These are phyloP conservation scores for Pseudomyrmex concolor DNA, from an alignment of 1,140 invertebrate species.

Conservation along the genomic window DNA sequence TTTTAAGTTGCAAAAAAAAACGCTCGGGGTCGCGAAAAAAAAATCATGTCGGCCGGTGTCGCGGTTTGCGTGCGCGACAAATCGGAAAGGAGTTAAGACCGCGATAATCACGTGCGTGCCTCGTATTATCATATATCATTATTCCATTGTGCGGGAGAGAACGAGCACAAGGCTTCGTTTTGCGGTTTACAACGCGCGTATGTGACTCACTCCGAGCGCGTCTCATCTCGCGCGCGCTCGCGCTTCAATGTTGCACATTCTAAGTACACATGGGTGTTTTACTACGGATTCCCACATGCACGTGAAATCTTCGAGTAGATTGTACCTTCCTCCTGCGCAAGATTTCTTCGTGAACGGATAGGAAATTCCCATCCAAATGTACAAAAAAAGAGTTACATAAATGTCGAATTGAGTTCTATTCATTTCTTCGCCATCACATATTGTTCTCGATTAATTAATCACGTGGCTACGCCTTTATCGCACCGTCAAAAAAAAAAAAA, in stretches of 20 bases:
- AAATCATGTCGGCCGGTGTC: constrained; percentile 37
- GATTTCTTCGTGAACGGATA: constrained; percentile 22
- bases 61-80: constrained; percentile 38
- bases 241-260: not conserved
- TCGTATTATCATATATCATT: constrained; percentile 68
- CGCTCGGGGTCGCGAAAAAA: constrained; percentile 3
- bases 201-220: constrained; percentile 33
- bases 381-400: not conserved
- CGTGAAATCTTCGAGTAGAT: constrained; percentile 1
- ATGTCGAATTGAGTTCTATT: constrained; percentile 1
- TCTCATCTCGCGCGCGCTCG: not conserved
- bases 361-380: constrained; percentile 28
- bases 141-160: constrained; percentile 63
- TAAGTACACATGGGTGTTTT: not conserved
- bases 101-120: constrained; percentile 64
- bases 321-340: constrained; percentile 27
- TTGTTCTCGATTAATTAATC: too few relatives aligned
- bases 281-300: too few relatives aligned
- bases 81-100: constrained; percentile 60
- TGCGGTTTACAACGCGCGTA: constrained; percentile 47
- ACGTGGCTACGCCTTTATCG: too few relatives aligned
- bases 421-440: not conserved
- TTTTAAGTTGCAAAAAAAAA: constrained; percentile 18
- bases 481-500: too few relatives aligned
- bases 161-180: constrained; percentile 71